These are phyloP conservation scores for Antidorcas marsupialis DNA, from an alignment of 2,113 vertebrate species.

Conservation along the genomic window DNA sequence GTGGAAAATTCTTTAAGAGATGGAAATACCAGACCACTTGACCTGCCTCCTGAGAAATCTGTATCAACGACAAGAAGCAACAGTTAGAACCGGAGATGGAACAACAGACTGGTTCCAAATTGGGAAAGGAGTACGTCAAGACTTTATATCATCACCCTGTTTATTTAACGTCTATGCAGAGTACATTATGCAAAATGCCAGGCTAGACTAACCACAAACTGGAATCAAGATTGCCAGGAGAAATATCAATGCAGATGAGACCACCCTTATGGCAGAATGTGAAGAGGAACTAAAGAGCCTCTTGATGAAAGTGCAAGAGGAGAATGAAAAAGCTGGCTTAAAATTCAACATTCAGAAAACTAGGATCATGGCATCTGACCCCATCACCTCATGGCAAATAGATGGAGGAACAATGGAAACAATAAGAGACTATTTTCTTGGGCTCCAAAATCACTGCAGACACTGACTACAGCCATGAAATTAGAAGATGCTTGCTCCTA, in stretches of 20 bases:
- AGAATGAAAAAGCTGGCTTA: not conserved
- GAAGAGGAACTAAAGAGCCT: not conserved
- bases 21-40: not conserved
- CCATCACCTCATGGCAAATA: not conserved
- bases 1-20: not conserved
- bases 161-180: not conserved
- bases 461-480: not conserved
- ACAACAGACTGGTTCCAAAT: not conserved
- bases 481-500: not conserved
- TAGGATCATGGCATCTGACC: not conserved
- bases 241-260: not conserved
- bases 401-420: not conserved
- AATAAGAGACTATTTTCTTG: not conserved
- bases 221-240: not conserved
- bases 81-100: not conserved
- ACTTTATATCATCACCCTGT: not conserved
- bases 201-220: not conserved
- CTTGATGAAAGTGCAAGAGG: not conserved
- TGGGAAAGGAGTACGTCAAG: not conserved
- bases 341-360: not conserved
- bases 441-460: not conserved
- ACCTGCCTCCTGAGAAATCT: not conserved
- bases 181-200: not conserved
- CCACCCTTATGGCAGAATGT: not conserved
- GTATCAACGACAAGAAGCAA: not conserved